A percentile compares a stretch with the other conserved stretches of the same genome.
phyloP scores from a whole-genome alignment of 2,888 invertebrate species.

The Ormyrus rosae region DNA sequence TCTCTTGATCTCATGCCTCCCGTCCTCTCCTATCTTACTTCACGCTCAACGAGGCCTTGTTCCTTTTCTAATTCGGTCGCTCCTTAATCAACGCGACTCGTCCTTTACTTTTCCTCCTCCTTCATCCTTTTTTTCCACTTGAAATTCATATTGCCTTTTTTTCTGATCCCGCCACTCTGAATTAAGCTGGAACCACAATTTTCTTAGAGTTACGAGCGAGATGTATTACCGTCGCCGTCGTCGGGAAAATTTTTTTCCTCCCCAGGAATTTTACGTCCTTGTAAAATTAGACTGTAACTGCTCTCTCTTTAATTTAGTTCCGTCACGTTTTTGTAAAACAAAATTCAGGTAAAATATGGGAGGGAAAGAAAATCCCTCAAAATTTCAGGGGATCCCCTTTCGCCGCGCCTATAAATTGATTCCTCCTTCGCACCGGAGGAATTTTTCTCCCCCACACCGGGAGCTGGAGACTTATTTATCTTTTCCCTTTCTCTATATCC shows the following conservation, averaged over 20 bases:
- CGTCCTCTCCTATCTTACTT: conserved; percentile 3
- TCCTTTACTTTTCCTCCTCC: conserved; percentile 21
- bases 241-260: too few relatives aligned
- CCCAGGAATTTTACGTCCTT: too few relatives aligned
- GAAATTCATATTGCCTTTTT: conserved; percentile 49
- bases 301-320: too few relatives aligned
- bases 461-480: conserved; percentile 52
- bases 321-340: too few relatives aligned
- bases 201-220: conserved; percentile 6
- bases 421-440: conserved; percentile 2
- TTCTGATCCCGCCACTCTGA: conserved; percentile 13
- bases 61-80: conserved; percentile 30
- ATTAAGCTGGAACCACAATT: conserved; percentile 17
- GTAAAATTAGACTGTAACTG: too few relatives aligned
- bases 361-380: background rate
- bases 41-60: conserved; percentile 14
- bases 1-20: conserved; percentile 39
- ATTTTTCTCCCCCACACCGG: background rate
- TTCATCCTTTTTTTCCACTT: conserved; percentile 17
- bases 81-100: conserved; percentile 48
- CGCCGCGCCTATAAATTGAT: conserved; percentile 36
- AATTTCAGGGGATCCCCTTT: background rate
- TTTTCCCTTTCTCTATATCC: conserved; percentile 39
- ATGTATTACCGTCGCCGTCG: background rate
- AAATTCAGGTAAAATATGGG: too few relatives aligned